Evolutionary conservation across 2,888 invertebrate species (phyloP).

Genomic region (Thymelicus sylvestris): DNA sequence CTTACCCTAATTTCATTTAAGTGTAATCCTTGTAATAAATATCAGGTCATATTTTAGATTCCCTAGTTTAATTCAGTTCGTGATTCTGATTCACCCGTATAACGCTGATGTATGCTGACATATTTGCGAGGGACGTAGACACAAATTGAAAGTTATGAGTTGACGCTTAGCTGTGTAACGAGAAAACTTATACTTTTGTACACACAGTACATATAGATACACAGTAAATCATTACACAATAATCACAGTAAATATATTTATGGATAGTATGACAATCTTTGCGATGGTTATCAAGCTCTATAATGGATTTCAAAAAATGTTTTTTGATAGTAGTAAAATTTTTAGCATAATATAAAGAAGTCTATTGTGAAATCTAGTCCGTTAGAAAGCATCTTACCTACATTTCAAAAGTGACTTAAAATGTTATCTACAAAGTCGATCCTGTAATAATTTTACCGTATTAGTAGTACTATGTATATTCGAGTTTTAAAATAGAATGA

Average conservation of each 20-base stretch:
- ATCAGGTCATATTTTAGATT: conserved; percentile 43
- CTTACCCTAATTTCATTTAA: conserved; percentile 25
- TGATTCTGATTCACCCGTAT: conserved; percentile 58
- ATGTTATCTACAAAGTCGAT: background rate
- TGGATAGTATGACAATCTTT: too few species aligned
- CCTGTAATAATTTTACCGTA: background rate
- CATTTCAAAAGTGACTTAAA: background rate
- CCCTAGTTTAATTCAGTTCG: conserved; percentile 43
- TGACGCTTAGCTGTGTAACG: conserved; percentile 66
- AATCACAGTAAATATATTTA: too few species aligned
- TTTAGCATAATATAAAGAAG: too few species aligned
- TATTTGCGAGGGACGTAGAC: conserved; percentile 70
- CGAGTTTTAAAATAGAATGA: conserved; percentile 40
- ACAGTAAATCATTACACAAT: too few species aligned
- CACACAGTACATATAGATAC: background rate
- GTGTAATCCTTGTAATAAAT: conserved; percentile 37
- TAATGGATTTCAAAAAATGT: too few species aligned
- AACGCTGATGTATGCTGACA: conserved; percentile 65
- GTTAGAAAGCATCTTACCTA: too few species aligned
- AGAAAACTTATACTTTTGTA: conserved; percentile 53
- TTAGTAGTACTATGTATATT: background rate
- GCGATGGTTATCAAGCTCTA: too few species aligned
- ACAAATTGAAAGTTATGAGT: conserved; percentile 81
- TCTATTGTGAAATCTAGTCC: too few species aligned
- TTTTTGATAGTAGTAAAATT: too few species aligned